phyloP scores from a whole-genome alignment of 2,797 vertebrate genomes.

The Syndactyla subalaris region DNA sequence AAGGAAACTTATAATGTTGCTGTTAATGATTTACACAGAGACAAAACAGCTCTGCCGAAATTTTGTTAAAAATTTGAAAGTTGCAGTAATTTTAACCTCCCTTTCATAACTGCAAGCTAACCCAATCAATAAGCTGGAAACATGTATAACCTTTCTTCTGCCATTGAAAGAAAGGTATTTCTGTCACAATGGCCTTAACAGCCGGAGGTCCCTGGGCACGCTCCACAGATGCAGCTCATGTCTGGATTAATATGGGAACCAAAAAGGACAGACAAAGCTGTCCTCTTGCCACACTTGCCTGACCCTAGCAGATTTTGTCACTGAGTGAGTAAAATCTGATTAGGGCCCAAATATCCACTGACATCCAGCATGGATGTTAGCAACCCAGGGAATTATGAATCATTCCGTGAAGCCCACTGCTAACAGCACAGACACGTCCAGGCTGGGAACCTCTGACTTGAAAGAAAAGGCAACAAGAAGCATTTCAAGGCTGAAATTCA shows the following conservation, averaged over 20 bases:
- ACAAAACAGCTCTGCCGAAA: neutral
- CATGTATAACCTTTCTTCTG: rapidly evolving
- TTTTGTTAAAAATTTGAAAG: neutral
- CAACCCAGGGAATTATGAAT: neutral
- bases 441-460: neutral
- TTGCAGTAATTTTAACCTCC: neutral
- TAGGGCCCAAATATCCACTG: neutral
- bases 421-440: neutral
- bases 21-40: constrained; percentile 36
- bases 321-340: neutral
- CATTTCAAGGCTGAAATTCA: neutral
- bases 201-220: rapidly evolving
- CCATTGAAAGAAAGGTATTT: neutral
- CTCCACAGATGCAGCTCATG: rapidly evolving
- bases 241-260: neutral
- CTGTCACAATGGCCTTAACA: neutral
- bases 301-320: neutral
- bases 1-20: neutral
- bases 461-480: neutral
- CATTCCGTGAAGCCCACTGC: neutral
- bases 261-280: neutral
- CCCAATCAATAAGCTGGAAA: neutral
- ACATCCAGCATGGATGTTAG: neutral
- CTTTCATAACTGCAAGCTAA: neutral
- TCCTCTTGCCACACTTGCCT: neutral